Percentiles rank a stretch among this genome's conserved stretches.
Evolutionary conservation across 2,888 invertebrate species (phyloP).

Genomic region (Pollenia angustigena): DNA sequence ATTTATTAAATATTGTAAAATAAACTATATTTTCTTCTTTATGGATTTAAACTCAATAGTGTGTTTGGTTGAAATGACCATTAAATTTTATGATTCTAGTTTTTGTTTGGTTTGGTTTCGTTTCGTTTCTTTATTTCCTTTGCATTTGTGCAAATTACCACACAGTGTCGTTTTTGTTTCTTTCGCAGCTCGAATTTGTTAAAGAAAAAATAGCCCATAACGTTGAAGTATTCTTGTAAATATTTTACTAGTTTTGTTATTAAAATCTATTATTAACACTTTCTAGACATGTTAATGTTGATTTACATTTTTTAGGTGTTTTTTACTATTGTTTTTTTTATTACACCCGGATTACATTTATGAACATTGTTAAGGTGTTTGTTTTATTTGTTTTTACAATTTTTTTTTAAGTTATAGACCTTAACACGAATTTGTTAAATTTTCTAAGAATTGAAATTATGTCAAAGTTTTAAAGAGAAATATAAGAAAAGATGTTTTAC

Average conservation of each 20-base stretch:
- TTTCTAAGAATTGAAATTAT: not conserved
- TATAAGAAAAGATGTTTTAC: not conserved
- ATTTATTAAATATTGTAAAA: conserved; percentile 57
- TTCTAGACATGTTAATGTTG: conserved; percentile 24
- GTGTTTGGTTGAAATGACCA: conserved; percentile 33
- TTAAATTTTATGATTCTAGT: conserved; percentile 61
- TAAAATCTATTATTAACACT: conserved; percentile 44
- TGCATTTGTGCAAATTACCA: conserved; percentile 33
- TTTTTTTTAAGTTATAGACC: not conserved
- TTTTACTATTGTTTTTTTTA: conserved; percentile 18
- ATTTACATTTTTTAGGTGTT: conserved; percentile 13
- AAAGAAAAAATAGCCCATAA: conserved; percentile 1
- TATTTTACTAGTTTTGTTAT: conserved; percentile 24
- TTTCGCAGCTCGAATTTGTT: not conserved
- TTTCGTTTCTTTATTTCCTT: conserved; percentile 25
- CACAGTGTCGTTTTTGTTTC: not conserved
- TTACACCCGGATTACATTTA: not conserved
- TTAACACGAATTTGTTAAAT: conserved; percentile 3
- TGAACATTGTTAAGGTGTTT: conserved; percentile 7
- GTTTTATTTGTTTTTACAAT: not conserved
- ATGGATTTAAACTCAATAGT: conserved; percentile 11
- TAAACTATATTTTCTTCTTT: conserved; percentile 34
- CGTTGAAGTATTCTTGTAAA: conserved; percentile 16
- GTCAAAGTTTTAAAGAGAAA: not conserved
- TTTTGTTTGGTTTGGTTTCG: conserved; percentile 37